These are phyloP conservation scores for Hippocampus kuda DNA, from an alignment of 2,797 vertebrate species.

Conservation along the genomic window DNA sequence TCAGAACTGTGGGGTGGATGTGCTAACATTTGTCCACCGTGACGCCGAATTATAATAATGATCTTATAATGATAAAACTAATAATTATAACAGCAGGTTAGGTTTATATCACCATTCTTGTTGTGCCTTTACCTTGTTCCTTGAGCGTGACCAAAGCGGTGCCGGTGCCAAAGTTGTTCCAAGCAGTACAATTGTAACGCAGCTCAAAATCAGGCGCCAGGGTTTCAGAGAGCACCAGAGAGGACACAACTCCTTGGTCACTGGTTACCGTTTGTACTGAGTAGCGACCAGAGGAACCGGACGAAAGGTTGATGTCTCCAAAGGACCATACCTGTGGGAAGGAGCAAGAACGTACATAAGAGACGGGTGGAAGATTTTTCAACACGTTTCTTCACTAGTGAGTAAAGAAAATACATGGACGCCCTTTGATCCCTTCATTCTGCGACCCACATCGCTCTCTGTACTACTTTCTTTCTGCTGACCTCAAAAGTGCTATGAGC, in stretches of 20 bases:
- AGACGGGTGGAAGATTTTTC: constrained; percentile 16
- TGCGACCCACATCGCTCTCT: constrained; percentile 25
- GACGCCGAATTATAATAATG: too few relatives aligned
- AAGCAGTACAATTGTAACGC: constrained; percentile 66
- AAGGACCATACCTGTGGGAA: constrained; percentile 79
- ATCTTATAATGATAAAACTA: too few relatives aligned
- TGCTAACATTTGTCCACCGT: too few relatives aligned
- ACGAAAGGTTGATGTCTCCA: constrained; percentile 72
- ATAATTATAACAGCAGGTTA: too few relatives aligned
- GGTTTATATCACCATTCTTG: not conserved
- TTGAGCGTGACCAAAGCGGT: constrained; percentile 57
- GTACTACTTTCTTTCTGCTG: constrained; percentile 26
- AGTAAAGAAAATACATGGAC: constrained; percentile 10
- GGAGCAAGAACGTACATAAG: constrained; percentile 9
- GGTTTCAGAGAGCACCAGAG: constrained; percentile 76
- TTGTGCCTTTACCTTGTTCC: constrained; percentile 51
- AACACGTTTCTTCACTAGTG: not conserved
- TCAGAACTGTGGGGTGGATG: too few relatives aligned
- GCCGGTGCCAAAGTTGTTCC: constrained; percentile 62
- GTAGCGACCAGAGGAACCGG: constrained; percentile 74
- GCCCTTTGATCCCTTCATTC: constrained; percentile 33
- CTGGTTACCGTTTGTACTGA: constrained; percentile 78
- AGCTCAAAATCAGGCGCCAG: constrained; percentile 72
- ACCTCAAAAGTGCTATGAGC: constrained; percentile 37
- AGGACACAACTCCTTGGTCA: constrained; percentile 70